Evolutionary conservation across 2,797 vertebrate species (phyloP), one percentile per base, ranked within the genome.

Genomic region (Todus mexicanus): DNA sequence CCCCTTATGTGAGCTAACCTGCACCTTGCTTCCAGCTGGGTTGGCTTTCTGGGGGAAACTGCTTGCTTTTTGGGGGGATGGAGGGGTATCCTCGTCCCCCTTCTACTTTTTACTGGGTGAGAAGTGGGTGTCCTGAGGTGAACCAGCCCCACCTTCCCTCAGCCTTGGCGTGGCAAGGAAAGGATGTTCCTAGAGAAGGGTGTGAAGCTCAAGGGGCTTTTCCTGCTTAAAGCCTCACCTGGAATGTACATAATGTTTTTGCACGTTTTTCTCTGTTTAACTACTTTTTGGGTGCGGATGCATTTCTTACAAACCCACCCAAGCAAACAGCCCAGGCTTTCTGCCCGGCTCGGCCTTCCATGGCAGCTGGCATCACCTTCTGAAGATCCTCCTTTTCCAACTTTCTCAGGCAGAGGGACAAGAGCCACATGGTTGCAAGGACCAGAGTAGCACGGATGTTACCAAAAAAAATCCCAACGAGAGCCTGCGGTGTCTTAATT

Each of bases 1-100:
- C 21, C 9, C 8, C 4, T 18, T 1, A 2, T 2, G 0, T 20
- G 56, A 47, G 61, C 47, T 70, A 70, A 26, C 11, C 25, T n/a
- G 56, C 40, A 1, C 59, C 59, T 60, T 47, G 5, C 19, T 33
- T 12, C 37, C 1, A 6, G 8, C 26, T 59, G 60, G 56, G n/a
- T 8, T 59, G 51, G 38, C 43, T 70, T 37, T 68, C 10, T 0
- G 5, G 45, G 40, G 37, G 26, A 40, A 48, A 15, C 26, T 17
- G 12, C 61, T 85, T 72, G 35, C 15, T 79, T 54, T 31, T 23
- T n/a, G n/a, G 9, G 5, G 43, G 25, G 11, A 11, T 29, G 25
- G 54, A 77, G 45, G 20, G 6, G 8, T 35, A 2, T 56, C 35
- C 57, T 76, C 0, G 0, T 45, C 31, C 37, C 56, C 21, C 9